Conservation (phyloP, 2,113 vertebrate genomes). For the Rana temporaria region DNA sequence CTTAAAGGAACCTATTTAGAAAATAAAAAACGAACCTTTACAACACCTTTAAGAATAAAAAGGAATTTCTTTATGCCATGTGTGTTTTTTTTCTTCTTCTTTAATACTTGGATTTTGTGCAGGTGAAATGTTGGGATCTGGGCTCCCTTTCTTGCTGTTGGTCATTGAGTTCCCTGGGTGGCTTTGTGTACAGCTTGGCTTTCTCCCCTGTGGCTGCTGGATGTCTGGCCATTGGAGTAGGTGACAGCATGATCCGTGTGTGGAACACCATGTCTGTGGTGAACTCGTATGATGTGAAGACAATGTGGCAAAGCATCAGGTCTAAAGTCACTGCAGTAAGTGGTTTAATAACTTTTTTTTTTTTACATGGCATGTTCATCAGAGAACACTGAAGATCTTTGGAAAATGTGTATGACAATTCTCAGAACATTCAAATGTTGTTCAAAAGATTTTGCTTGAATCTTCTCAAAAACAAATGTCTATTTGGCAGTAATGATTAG, state of each 20-base stretch:
- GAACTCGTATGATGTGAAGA: slow-evolving; percentile 85
- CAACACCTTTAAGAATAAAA: too few species aligned
- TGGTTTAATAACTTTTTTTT: not conserved
- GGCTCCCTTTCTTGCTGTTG: slow-evolving; percentile 85
- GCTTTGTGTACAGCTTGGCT: slow-evolving; percentile 86
- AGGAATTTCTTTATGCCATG: too few species aligned
- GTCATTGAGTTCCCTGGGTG: slow-evolving; percentile 91
- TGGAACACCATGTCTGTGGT: slow-evolving; percentile 90
- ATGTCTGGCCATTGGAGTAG: slow-evolving; percentile 88
- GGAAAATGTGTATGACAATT: too few species aligned
- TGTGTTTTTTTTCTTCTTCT: too few species aligned
- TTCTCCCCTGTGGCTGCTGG: slow-evolving; percentile 90
- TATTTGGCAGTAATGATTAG: too few species aligned
- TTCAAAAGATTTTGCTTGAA: too few species aligned
- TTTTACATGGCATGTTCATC: too few species aligned
- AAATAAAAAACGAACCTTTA: too few species aligned
- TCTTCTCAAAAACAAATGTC: too few species aligned
- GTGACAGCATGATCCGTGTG: slow-evolving; percentile 91
- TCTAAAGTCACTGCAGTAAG: slow-evolving; percentile 96
- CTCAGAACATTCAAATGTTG: too few species aligned
- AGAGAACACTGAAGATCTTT: too few species aligned
- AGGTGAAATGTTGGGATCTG: slow-evolving; percentile 97
- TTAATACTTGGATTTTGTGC: slow-evolving; percentile 37
- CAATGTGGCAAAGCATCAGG: slow-evolving; percentile 94
- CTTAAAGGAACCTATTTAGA: too few species aligned